A percentile compares a stretch with the other conserved stretches of the same genome.
Conservation (phyloP, 2,888 invertebrate species). For the Cheilosia scutellata region DNA sequence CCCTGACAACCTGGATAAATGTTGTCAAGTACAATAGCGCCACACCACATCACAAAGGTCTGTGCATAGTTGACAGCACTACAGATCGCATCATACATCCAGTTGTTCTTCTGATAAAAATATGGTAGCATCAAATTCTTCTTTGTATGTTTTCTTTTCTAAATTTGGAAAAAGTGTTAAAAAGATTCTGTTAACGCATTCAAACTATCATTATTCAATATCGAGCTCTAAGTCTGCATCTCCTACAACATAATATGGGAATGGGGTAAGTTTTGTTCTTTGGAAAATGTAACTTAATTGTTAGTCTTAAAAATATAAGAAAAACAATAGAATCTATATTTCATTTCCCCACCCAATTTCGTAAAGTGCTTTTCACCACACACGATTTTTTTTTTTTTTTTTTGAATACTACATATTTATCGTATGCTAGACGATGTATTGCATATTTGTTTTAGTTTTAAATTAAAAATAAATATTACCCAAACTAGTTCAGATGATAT, state of each 20-base stretch:
- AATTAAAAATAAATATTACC: slow-evolving; percentile 30
- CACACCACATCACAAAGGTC: no score
- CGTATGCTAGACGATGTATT: neutral
- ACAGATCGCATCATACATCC: no score
- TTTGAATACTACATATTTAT: neutral
- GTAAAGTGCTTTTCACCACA: neutral
- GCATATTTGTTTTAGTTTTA: neutral
- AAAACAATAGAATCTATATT: slow-evolving; percentile 65
- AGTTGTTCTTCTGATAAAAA: no score
- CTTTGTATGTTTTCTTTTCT: no score
- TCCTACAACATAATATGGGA: neutral
- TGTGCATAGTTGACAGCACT: no score
- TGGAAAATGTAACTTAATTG: slow-evolving; percentile 32
- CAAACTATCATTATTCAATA: no score
- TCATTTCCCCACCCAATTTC: slow-evolving; percentile 71
- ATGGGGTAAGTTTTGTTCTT: neutral
- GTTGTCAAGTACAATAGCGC: no score
- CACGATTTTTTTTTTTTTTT: slow-evolving; percentile 18
- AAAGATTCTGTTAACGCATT: no score
- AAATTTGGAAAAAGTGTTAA: no score
- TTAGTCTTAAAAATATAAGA: slow-evolving; percentile 15
- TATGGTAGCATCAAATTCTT: no score
- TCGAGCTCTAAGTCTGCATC: no score
- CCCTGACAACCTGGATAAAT: no score
- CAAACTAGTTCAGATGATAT: slow-evolving; percentile 4